Base-by-base conservation (phyloP, 92 coral and sea anemone genomes). In the Umimayanthus kanabou region DNA sequence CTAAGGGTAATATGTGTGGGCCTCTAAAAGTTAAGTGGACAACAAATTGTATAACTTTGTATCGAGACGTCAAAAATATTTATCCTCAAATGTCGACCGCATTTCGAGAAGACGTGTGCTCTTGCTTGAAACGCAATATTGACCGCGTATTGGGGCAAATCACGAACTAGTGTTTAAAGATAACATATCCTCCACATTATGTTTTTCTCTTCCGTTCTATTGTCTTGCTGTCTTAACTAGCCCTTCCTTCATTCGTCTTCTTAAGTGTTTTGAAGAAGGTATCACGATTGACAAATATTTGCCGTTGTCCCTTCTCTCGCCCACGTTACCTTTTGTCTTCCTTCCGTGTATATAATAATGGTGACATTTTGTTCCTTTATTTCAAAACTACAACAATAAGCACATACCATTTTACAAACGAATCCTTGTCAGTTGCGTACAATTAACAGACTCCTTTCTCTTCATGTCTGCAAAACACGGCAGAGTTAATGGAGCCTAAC, bases 151-250 rank as follows among this genome's bases (percentile, higher is more conserved):
- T 29, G 73, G 43, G 33, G 28, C 14, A 45, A 66, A 69, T 70
- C 87, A 83, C 87, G 87, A 83, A 83, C 58, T 45, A 70, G 87
- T 83, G 87, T 83, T 83, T 83, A 83, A 83, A 26, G 57, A 26
- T 72, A 83, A 70, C 78, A 83, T 4, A 83, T 67, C 87, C 76
- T 70, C 47, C 61, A 43, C 28, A 22, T 83, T 11, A 83, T 47
- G 77, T 83, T 29, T 67, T 40, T 42, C 26, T 22, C 73, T 83
- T 70, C 87, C 77, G 64, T 70, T 83, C 37, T 43, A 42, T 70
- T 83, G 87, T 83, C n/a, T 70, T 69, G n/a, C 64, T 83, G 77
- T 83, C 87, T 42, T 82, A 82, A 82, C 86, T 43, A 45, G 42
- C 86, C n/a, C 86, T 82, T 82, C 47, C 76, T 82, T 45, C 45